Evolutionary conservation across 2,888 invertebrate species (phyloP).

Genomic region (Tipula vernalis): DNA sequence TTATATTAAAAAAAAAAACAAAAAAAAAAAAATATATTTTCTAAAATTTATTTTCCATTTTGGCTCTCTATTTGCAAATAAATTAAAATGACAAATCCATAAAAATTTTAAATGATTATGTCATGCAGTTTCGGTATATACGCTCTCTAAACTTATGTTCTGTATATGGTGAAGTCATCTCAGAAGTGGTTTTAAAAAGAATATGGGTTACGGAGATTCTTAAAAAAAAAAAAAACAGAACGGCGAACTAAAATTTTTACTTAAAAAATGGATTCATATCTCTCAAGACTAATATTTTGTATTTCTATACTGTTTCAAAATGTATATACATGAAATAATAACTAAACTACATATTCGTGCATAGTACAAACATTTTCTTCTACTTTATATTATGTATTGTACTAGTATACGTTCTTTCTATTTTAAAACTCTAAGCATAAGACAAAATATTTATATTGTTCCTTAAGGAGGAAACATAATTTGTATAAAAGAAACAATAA

Average conservation of each 20-base stretch:
- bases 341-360: background rate
- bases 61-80: background rate
- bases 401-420: background rate
- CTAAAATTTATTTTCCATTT: background rate
- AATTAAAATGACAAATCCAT: background rate
- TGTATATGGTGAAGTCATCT: background rate
- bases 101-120: background rate
- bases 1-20: background rate
- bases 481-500: background rate
- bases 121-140: background rate
- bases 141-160: background rate
- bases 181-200: background rate
- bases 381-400: background rate
- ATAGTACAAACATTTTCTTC: background rate
- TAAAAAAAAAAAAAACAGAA: background rate
- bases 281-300: background rate
- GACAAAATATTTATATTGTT: background rate
- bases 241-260: background rate
- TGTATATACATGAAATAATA: background rate
- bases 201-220: background rate
- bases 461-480: background rate
- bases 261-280: background rate
- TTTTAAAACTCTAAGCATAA: background rate
- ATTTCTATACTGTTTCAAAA: background rate
- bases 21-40: background rate